Evolutionary conservation across 1,140 invertebrate genomes (phyloP), one percentile per base, ranked within the genome.

Genomic region (Ceratina australensis): DNA sequence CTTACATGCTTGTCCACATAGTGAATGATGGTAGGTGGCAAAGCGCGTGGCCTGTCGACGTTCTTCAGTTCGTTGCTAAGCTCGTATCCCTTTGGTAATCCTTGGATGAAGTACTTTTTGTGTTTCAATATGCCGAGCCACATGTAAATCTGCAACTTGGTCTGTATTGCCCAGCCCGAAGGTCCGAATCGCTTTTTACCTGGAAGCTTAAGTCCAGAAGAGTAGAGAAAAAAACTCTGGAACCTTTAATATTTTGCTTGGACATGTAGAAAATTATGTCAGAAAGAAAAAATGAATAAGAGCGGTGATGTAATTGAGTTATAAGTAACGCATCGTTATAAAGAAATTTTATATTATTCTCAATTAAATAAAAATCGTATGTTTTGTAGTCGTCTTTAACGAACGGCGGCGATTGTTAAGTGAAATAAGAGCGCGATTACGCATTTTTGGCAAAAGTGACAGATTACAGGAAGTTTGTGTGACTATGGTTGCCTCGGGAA

Each of bases 101-200:
- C 96, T 69, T 95, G 94, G 2, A 96, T 93, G 85, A 95, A 96
- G 89, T 97, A 94, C 83, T 96, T 96, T 89, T 97, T 97, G 87
- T 98, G 96, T 90, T 96, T 96, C 28, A 95, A 88, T 20, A 96
- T 91, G 1, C 97, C 97, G 10, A 98, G 91, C 97, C 97, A 98
- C 64, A 97, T 91, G 86, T 96, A 97, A 18, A 97, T 93, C 78
- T 95, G 94, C 0, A 98, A 89, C 91, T 97, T 97, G 0, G 95
- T 95, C 72, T 96, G 96, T 76, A 97, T 95, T 0, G 94, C 90
- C 96, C 96, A 97, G 4, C 96, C 96, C 42, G 95, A 95, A 1
- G 96, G 94, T 10, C 96, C 95, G 20, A 93, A 92, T 20, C 95
- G 94, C 87, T 96, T 96, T 89, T 97, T 97, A 0, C 96, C 96